Evolutionary conservation across 2,113 vertebrate genomes (phyloP).

Genomic region (Embiotoca jacksoni): DNA sequence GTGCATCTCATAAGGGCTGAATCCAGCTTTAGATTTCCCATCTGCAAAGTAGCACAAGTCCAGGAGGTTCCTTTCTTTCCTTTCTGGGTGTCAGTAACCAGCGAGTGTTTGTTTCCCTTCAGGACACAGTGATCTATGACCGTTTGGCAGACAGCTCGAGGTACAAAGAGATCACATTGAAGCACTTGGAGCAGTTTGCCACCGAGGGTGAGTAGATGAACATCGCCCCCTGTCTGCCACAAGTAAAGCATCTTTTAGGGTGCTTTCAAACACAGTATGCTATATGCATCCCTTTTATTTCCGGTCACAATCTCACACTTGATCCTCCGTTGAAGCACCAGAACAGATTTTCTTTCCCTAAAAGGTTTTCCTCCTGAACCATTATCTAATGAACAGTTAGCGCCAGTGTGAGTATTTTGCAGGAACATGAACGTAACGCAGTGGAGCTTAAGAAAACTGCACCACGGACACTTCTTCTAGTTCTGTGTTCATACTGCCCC

Average conservation of each 20-base stretch:
- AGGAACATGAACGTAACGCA: slow-evolving; percentile 1
- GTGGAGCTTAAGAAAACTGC: slow-evolving; percentile 30
- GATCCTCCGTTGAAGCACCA: background rate
- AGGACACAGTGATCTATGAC: slow-evolving; percentile 99
- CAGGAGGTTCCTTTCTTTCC: slow-evolving; percentile 22
- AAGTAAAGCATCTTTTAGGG: slow-evolving; percentile 1
- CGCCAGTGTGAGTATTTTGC: background rate
- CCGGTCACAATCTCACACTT: background rate
- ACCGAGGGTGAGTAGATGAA: slow-evolving; percentile 91
- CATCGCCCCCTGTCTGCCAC: slow-evolving; percentile 60
- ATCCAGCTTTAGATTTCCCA: background rate
- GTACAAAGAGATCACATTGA: slow-evolving; percentile 98
- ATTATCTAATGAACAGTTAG: background rate
- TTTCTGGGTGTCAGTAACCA: slow-evolving; percentile 47
- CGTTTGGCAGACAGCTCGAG: slow-evolving; percentile 95
- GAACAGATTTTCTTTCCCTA: background rate
- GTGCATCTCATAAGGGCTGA: background rate
- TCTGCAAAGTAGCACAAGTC: slow-evolving; percentile 2
- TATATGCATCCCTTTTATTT: background rate
- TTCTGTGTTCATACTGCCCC: slow-evolving; percentile 70
- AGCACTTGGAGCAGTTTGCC: slow-evolving; percentile 98
- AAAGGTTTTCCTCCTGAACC: background rate
- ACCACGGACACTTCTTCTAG: slow-evolving; percentile 6
- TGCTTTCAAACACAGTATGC: background rate
- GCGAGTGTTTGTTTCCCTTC: slow-evolving; percentile 68